Conservation (phyloP, 2,797 vertebrate genomes). For the Ciconia nigra region DNA sequence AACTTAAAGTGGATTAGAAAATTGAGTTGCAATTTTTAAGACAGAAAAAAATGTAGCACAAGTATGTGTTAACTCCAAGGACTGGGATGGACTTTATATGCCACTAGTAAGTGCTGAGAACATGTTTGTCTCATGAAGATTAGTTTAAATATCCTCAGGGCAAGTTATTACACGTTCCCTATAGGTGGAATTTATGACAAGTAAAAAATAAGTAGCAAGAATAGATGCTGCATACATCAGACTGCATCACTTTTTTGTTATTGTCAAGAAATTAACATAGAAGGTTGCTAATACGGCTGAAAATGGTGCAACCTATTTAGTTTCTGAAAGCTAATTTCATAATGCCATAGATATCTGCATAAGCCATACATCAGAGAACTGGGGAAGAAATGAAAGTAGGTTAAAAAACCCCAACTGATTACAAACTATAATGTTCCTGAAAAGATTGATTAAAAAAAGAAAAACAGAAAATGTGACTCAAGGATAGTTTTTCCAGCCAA, state of each 20-base stretch:
- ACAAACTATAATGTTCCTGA: not conserved
- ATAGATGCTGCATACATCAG: not conserved
- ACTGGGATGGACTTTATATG: not conserved
- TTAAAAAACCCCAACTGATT: not conserved
- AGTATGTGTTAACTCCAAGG: not conserved
- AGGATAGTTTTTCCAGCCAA: not conserved
- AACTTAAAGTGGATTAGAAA: not conserved
- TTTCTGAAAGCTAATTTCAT: conserved; percentile 22
- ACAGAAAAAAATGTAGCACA: not conserved
- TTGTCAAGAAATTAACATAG: not conserved
- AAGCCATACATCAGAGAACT: not conserved
- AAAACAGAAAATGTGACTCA: not conserved
- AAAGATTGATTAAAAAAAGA: not conserved
- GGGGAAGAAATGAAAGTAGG: not conserved
- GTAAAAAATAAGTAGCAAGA: not conserved
- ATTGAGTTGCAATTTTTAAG: not conserved
- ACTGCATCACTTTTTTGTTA: not conserved
- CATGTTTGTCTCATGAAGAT: not conserved
- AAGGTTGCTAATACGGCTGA: not conserved
- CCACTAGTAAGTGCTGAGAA: not conserved
- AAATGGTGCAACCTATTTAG: not conserved
- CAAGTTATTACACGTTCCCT: not conserved
- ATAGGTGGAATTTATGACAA: not conserved
- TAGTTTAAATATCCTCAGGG: not conserved
- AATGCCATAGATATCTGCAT: not conserved